Evolutionary conservation across 2,797 vertebrate genomes (phyloP), one percentile per base, ranked within the genome.

Genomic region (Prunella strophiata): DNA sequence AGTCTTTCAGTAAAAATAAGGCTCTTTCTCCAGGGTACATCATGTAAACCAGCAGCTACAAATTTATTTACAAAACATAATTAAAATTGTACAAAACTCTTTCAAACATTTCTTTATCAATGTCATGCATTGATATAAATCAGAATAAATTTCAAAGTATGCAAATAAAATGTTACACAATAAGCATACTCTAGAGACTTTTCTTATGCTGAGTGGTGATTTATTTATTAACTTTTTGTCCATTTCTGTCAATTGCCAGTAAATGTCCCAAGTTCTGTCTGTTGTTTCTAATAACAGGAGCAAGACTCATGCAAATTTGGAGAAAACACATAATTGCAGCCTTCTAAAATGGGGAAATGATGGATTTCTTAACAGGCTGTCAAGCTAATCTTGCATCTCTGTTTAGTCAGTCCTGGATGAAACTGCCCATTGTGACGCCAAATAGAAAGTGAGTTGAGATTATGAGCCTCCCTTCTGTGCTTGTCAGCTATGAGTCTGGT

Each of bases 251-350:
- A 7, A 66, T 63, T 98, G 73, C 96, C 94, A 0, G 98, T 97
- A 98, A 98, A 66, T 43, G 54, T 83, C 62, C n/a, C 4, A 68
- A 70, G 52, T 90, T 94, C 63, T 85, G 25, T 34, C 45, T 67
- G 51, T 80, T 88, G 36, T 80, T 96, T 97, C 96, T 98, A 97
- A 88, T 96, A 97, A 88, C 86, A 94, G 94, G 95, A 97, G 85
- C 77, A 79, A 30, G n/a, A 50, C 32, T 75, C 30, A 82, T 78
- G 81, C 85, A 95, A 96, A 97, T 97, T 85, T 18, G 4, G 63
- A 93, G 85, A 89, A 91, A 94, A 95, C 29, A 85, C 32, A 72
- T 26, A 40, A 36, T 72, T 72, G 32, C n/a, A 93, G 36, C 38
- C 43, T 93, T 93, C 92, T 90, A 66, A 96, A 89, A 90, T 51